Conservation (phyloP, 2,888 invertebrate species). For the Euproctis similis region DNA sequence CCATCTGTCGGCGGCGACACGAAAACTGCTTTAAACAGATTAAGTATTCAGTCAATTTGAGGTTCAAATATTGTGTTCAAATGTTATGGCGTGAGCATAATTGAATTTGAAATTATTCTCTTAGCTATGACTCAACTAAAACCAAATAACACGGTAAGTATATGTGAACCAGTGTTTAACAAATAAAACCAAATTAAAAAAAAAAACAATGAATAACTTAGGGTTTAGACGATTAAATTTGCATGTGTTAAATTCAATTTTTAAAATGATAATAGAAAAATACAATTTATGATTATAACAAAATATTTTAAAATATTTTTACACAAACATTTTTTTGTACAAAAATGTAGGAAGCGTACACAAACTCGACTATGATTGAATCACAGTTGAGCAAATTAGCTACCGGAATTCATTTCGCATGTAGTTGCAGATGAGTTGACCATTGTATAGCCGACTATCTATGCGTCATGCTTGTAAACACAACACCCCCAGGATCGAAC, state of each 20-base stretch:
- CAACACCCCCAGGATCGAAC: constrained; percentile 30
- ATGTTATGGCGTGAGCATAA: too few relatives aligned
- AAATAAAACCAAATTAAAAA: not conserved
- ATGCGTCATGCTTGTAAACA: constrained; percentile 47
- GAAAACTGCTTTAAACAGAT: constrained; percentile 28
- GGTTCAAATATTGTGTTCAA: too few relatives aligned
- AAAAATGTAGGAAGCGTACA: constrained; percentile 58
- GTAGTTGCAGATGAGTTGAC: constrained; percentile 51
- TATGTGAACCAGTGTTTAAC: too few relatives aligned
- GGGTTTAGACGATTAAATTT: too few relatives aligned
- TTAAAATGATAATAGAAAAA: too few relatives aligned
- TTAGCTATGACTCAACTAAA: too few relatives aligned
- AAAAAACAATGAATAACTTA: not conserved
- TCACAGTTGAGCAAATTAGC: constrained; percentile 39
- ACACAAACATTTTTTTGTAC: not conserved
- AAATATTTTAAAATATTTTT: not conserved
- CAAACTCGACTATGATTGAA: constrained; percentile 33
- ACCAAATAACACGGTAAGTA: too few relatives aligned
- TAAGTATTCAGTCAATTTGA: constrained; percentile 30
- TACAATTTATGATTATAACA: too few relatives aligned
- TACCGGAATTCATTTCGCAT: constrained; percentile 46
- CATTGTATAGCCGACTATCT: constrained; percentile 37
- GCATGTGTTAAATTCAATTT: too few relatives aligned
- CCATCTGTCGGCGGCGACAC: constrained; percentile 17
- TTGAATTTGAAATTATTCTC: too few relatives aligned